Evolutionary conservation across 2,888 invertebrate species (phyloP).

Genomic region (Epirrita christyi): DNA sequence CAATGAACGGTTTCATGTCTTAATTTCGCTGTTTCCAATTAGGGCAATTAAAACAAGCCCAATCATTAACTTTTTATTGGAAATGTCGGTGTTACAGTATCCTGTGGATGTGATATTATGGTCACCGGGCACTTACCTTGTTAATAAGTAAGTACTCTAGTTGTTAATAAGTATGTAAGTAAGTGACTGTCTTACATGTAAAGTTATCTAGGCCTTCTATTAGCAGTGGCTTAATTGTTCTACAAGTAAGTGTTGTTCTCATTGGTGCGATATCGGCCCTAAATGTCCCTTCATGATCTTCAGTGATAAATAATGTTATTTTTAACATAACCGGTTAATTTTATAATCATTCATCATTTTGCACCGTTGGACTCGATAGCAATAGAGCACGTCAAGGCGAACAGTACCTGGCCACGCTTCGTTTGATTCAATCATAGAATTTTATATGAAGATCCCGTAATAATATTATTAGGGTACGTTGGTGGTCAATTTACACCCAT

Average conservation of each 20-base stretch:
- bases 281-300: conserved; percentile 2
- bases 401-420: conserved; percentile 22
- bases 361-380: conserved; percentile 21
- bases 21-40: conserved; percentile 22
- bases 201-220: not conserved
- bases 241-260: not conserved
- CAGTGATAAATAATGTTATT: conserved; percentile 10
- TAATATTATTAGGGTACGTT: no score
- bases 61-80: conserved; percentile 17
- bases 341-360: conserved; percentile 24
- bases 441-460: not conserved
- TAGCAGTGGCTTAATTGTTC: no score
- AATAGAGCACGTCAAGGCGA: conserved; percentile 25
- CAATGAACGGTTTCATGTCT: conserved; percentile 20
- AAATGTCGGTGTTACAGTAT: conserved; percentile 29
- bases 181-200: not conserved
- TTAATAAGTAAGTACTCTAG: conserved; percentile 8
- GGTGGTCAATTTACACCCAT: no score
- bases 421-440: conserved; percentile 9
- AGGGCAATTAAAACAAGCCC: conserved; percentile 25
- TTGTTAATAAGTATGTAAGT: conserved; percentile 5
- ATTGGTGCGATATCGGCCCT: not conserved
- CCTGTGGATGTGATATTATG: conserved; percentile 26
- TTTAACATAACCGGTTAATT: conserved; percentile 17
- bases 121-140: conserved; percentile 14